These are phyloP conservation scores for Discoglossus pictus DNA, from an alignment of 2,797 vertebrate genomes.

Conservation along the genomic window DNA sequence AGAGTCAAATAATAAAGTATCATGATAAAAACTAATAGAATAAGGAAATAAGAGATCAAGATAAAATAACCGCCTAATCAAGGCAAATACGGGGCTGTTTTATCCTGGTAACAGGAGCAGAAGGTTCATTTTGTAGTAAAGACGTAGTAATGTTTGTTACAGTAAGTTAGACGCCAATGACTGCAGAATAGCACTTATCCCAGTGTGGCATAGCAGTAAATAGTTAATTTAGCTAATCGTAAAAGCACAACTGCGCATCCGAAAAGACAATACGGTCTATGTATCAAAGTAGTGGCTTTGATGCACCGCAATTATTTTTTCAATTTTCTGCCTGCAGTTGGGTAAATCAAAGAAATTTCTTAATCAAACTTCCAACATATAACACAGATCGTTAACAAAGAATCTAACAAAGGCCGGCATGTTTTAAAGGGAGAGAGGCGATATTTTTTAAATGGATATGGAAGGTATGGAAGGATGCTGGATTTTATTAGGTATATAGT, in stretches of 20 bases:
- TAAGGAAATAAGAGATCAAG: conserved; percentile 22
- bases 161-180: not conserved
- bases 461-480: no score
- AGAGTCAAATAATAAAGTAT: conserved; percentile 21
- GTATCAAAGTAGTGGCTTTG: conserved; percentile 34
- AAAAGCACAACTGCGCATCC: conserved; percentile 15
- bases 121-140: conserved; percentile 3
- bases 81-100: not conserved
- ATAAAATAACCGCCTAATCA: conserved; percentile 38
- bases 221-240: conserved; percentile 29
- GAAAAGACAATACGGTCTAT: conserved; percentile 11
- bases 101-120: not conserved
- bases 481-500: no score
- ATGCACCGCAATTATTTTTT: conserved; percentile 35
- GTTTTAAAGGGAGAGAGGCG: no score
- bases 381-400: conserved; percentile 5
- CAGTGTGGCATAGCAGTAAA: conserved; percentile 11
- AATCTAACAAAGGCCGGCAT: no score
- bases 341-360: conserved; percentile 37
- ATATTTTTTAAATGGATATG: no score
- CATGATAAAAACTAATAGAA: conserved; percentile 29
- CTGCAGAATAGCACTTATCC: not conserved
- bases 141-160: conserved; percentile 1
- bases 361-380: conserved; percentile 37
- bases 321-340: conserved; percentile 30